Evolutionary conservation across 1,140 invertebrate species (phyloP).

Genomic region (Temnothorax curvispinosus): DNA sequence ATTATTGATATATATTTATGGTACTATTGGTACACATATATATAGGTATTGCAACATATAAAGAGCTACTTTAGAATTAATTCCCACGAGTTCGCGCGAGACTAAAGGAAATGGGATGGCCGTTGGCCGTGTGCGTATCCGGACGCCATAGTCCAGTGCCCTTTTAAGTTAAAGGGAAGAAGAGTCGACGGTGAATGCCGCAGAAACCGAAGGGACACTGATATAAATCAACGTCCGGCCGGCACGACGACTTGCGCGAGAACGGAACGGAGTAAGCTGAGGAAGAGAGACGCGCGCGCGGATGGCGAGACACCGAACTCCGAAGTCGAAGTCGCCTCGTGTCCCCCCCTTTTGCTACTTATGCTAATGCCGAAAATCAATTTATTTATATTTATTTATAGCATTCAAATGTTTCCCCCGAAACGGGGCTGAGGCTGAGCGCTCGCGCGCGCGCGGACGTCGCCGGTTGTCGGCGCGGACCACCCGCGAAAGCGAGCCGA

Average conservation of each 20-base stretch:
- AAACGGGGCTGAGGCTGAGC: conserved; percentile 36
- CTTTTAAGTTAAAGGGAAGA: conserved; percentile 74
- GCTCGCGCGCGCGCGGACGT: conserved; percentile 35
- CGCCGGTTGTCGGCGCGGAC: conserved; percentile 64
- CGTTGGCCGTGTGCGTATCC: conserved; percentile 35
- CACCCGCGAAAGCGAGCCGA: conserved; percentile 74
- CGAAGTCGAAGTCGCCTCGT: not conserved
- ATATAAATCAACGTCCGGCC: conserved; percentile 70
- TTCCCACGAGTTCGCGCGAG: conserved; percentile 61
- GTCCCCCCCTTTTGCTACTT: conserved; percentile 72
- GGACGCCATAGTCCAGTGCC: conserved; percentile 56
- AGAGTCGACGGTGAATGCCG: conserved; percentile 60
- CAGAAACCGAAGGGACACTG: conserved; percentile 64
- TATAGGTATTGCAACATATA: not conserved
- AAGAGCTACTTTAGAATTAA: conserved; percentile 56
- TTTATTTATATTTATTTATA: conserved; percentile 83
- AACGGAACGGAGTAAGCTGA: not conserved
- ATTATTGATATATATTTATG: not conserved
- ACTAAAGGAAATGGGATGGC: conserved; percentile 43
- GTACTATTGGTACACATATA: not conserved
- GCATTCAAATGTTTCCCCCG: conserved; percentile 79
- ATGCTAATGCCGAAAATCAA: conserved; percentile 82
- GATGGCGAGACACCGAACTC: not conserved
- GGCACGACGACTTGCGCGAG: not conserved
- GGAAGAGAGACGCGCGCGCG: conserved; percentile 44